A percentile compares a stretch with the other conserved stretches of the same genome.
phyloP scores from a whole-genome alignment of 2,888 invertebrate species.

The Lamproptera curius region DNA sequence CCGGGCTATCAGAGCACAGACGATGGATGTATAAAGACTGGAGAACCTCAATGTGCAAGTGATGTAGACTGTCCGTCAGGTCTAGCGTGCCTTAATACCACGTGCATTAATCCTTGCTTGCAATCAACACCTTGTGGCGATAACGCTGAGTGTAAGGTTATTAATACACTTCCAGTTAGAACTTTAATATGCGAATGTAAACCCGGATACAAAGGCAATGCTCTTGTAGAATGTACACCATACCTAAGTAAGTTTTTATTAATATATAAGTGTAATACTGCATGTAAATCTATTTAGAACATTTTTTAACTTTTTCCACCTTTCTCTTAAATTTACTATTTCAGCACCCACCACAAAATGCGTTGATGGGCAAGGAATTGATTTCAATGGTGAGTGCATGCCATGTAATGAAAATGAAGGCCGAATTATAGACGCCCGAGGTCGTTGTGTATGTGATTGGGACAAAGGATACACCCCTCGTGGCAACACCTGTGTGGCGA shows the following conservation, averaged over 20 bases:
- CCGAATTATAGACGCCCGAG: conserved; percentile 85
- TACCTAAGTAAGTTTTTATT: conserved; percentile 82
- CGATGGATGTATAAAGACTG: conserved; percentile 79
- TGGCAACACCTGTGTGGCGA: conserved; percentile 87
- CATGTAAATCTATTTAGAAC: neutral
- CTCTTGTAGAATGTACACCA: conserved; percentile 84
- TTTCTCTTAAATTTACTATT: conserved; percentile 12
- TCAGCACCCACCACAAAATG: conserved; percentile 81
- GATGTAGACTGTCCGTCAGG: conserved; percentile 91
- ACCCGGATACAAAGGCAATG: conserved; percentile 92
- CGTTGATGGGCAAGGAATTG: conserved; percentile 86
- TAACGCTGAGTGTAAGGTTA: conserved; percentile 87
- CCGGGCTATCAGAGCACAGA: conserved; percentile 83
- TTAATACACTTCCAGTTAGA: conserved; percentile 89
- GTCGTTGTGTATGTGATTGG: conserved; percentile 89
- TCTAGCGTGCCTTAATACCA: conserved; percentile 88
- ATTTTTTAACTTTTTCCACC: neutral
- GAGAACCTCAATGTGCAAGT: conserved; percentile 82
- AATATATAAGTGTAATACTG: neutral
- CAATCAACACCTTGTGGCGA: conserved; percentile 88
- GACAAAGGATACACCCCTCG: conserved; percentile 88
- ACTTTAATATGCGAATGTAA: conserved; percentile 94
- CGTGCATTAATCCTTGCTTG: conserved; percentile 91
- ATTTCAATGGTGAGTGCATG: conserved; percentile 87
- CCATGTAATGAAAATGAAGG: conserved; percentile 85